phyloP scores from a whole-genome alignment of 64 coral and sea anemone genomes.

The Montipora capricornis region DNA sequence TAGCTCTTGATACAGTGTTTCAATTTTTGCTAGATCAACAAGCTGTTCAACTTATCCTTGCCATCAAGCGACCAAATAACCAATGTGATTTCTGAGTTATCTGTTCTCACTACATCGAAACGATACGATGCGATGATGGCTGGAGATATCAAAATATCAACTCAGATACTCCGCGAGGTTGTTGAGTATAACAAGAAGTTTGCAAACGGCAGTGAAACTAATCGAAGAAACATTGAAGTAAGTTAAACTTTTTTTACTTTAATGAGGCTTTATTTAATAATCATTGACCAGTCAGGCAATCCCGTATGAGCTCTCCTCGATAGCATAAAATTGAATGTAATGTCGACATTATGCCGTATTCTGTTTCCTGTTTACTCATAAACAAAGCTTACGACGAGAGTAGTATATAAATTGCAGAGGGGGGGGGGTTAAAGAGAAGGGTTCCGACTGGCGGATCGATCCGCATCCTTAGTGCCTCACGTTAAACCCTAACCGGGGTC shows the following conservation, averaged over 20 bases:
- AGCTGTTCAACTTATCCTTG: constrained; percentile 4
- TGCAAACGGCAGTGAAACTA: not conserved
- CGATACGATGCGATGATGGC: constrained; percentile 39
- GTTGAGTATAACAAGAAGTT: constrained; percentile 51
- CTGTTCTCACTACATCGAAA: not conserved
- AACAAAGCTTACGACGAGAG: too few relatives aligned
- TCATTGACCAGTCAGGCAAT: not conserved
- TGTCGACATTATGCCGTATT: too few relatives aligned
- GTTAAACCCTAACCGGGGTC: too few relatives aligned
- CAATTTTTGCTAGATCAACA: constrained; percentile 1
- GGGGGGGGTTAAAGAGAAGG: too few relatives aligned
- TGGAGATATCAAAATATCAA: constrained; percentile 63
- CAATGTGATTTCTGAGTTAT: constrained; percentile 15
- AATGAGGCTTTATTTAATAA: not conserved
- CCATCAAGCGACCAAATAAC: constrained; percentile 18
- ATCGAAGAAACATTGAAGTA: constrained; percentile 31
- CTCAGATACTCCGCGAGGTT: constrained; percentile 30
- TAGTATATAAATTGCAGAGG: too few relatives aligned
- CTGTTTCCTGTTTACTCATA: too few relatives aligned
- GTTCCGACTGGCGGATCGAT: too few relatives aligned
- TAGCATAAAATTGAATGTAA: too few relatives aligned
- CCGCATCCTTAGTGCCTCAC: too few relatives aligned
- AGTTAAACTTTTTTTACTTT: not conserved
- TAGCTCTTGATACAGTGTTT: not conserved
- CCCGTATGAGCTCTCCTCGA: too few relatives aligned